Evolutionary conservation across 2,888 invertebrate genomes (phyloP), one percentile per base, ranked within the genome.

Genomic region (Phalera bucephala): DNA sequence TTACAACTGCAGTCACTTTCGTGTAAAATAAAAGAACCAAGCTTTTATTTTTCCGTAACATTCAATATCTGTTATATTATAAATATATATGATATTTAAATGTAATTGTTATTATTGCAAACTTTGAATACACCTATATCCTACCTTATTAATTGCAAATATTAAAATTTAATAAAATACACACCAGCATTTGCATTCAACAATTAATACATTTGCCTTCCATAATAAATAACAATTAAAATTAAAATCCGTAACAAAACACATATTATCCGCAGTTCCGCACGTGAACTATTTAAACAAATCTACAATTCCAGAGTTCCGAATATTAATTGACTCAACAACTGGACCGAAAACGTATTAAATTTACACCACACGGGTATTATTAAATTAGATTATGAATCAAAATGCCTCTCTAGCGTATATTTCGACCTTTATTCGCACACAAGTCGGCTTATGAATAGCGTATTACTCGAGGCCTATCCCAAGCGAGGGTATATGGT

Each of bases 361-460:
- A 60, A 65, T 66, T 63, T 55, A 54, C 52, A 58, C 49, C 55
- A 51, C 54, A 59, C 44, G 42, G 50, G 53, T 47, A 56, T 65
- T 68, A 69, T 72, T 61, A 67, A 66, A 68, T 71, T 70, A 66
- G 65, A 56, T 52, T 55, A 62, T 66, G 63, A 68, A 69, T 67
- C 63, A 63, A 55, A 63, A 57, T 47, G 45, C 65, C 64, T n/a
- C 57, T 13, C 62, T 39, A 40, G 68, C 36, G 55, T 56, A 48
- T 45, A 45, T 42, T 49, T 36, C 42, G 58, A 59, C 65, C 68
- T 63, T 58, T 69, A 71, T 74, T 71, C 69, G 57, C 59, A 49
- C 58, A 59, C 64, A 53, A 59, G 52, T 57, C 59, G 46, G 59
- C 58, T 68, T 79, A 80, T 78, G 77, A 81, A 83, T 76, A 75